Base-by-base conservation (phyloP, 2,888 invertebrate genomes). In the Metallyticus violacea region DNA sequence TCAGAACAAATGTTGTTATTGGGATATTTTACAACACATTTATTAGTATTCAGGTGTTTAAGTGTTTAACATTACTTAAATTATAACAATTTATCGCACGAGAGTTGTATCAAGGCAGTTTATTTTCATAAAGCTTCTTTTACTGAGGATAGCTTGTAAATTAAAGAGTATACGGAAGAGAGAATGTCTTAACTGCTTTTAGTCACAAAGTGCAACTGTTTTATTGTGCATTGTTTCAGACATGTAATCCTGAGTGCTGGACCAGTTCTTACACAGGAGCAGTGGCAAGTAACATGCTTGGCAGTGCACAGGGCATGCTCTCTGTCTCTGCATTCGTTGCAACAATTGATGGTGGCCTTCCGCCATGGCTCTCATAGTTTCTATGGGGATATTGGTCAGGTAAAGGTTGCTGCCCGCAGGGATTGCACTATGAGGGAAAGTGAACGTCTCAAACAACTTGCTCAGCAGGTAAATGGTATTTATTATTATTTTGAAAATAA, bases 361-460 rank as follows among this genome's bases (percentile, higher is more conserved):
- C 96, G 97, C 90, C 95, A 96, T 89, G 96, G 97, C 90, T 98
- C 98, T 0, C 97, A 97, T 90, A 98, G 98, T 90, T 99, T 98
- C 92, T 98, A 98, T 91, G 98, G 98, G 0, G 98, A 98, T 91
- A 93, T 96, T 89, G 97, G 97, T 9, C 97, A 97, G 89, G 98
- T 98, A 0, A 98, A 98, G 93, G 98, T 98, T 7, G 98, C 98
- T 1, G 98, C 98, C 0, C 93, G 98, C 81, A 94, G 96, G 87
- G 98, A 98, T 91, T 97, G 97, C 90, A 96, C 97, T 1, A 93
- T 96, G 15, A 95, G 96, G 88, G 98, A 98, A 90, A 96, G 97
- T 90, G 95, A 97, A 77, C 93, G 98, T 89, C 93, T 98, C 79
- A 96, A 97, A 90, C 97, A 97, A 62, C 94, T 99, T 90, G 97